Conservation (phyloP, 2,888 invertebrate species). For the Rotaria macrura region DNA sequence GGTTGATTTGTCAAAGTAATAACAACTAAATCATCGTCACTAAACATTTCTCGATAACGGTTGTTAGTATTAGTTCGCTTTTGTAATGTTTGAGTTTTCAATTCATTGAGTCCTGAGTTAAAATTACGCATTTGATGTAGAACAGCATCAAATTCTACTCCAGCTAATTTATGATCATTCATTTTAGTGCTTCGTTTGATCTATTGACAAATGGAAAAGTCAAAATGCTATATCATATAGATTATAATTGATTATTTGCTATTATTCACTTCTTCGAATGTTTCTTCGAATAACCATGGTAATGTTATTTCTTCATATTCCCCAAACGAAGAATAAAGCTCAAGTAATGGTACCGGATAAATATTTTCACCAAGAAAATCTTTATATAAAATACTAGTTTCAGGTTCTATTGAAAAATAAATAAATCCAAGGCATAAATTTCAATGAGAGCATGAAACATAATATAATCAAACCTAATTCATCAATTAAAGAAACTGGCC, state of each 20-base stretch:
- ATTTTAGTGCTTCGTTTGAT: neutral
- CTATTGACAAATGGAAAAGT: neutral
- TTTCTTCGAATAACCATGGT: slow-evolving; percentile 11
- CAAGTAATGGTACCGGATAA: neutral
- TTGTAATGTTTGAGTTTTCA: neutral
- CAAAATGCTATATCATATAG: neutral
- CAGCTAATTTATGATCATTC: neutral
- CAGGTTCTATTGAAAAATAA: neutral
- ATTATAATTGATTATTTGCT: neutral
- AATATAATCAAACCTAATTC: neutral
- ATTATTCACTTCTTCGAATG: neutral
- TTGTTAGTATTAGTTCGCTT: neutral
- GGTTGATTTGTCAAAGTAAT: neutral
- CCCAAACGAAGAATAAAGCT: neutral
- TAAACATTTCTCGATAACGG: neutral
- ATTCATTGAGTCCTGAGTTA: neutral
- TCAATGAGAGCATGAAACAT: neutral
- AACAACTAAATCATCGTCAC: neutral
- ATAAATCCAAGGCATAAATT: too few species aligned
- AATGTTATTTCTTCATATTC: slow-evolving; percentile 19
- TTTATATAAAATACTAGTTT: neutral
- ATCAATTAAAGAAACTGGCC: neutral
- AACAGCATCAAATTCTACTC: neutral
- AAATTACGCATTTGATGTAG: neutral
- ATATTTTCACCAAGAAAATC: slow-evolving; percentile 13